Evolutionary conservation across 2,888 invertebrate genomes (phyloP), one percentile per base, ranked within the genome.

Genomic region (Acleris holmiana): DNA sequence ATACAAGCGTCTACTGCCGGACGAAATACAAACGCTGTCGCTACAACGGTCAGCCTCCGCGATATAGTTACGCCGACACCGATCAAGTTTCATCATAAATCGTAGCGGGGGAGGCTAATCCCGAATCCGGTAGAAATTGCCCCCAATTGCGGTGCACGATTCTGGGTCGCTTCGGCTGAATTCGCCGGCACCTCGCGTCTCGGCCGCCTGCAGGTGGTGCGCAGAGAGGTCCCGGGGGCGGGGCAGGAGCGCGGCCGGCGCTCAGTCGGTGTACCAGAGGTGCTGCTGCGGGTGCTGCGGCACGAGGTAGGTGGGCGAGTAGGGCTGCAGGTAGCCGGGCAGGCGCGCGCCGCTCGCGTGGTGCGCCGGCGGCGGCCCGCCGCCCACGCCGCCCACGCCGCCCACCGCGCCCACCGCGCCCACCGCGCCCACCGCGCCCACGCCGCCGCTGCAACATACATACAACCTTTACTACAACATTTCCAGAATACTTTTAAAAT

Each of bases 341-440:
- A 91, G 82, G 46, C 93, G 88, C 67, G 86, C 87, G 49, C 96
- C 96, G 77, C 95, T 95, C 74, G 95, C 95, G 91, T 97, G 96
- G 88, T 97, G 97, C 19, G 97, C 97, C 10, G 97, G 97, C 54
- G 97, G 97, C 47, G 97, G 95, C 95, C 76, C 82, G 23, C 76
- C 77, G 68, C 75, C 74, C 48, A 77, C 79, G 7, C 73, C 76
- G 25, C 25, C 25, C 6, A 29, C 29, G 29, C 29, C 29, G 29
- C 29, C 29, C n/a, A 17, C 70, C 75, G 23, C 82, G 41, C 79
- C 2, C 44, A 25, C 25, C 0, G 3, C 2, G 29, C 29, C 29
- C 10, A 29, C 29, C 2, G 10, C 29, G 29, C 29, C 29, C 6
- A 25, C 25, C 1, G 4, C 25, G 25, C 25, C 25, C 6, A 29